phyloP scores from a whole-genome alignment of 2,113 vertebrate genomes.

The Etheostoma spectabile region DNA sequence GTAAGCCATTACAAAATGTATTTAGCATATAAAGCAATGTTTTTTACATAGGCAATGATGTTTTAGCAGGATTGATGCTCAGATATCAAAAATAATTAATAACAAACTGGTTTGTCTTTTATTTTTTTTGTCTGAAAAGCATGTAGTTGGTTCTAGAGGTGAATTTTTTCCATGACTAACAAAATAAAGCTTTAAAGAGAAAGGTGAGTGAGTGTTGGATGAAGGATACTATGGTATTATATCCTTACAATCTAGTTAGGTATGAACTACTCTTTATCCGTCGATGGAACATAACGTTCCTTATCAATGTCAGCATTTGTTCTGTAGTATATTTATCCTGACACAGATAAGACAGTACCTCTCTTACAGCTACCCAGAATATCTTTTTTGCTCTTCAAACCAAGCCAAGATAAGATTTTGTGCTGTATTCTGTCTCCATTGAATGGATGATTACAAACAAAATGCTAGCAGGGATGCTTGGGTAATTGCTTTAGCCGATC shows the following conservation, averaged over 20 bases:
- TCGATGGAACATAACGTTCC: constrained; percentile 80
- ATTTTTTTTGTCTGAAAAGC: background rate
- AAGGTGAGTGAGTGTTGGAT: background rate
- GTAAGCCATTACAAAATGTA: background rate
- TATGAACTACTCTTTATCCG: constrained; percentile 35
- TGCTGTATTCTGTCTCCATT: constrained; percentile 44
- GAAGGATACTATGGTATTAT: background rate
- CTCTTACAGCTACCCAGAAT: constrained; percentile 27
- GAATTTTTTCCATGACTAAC: too few species aligned
- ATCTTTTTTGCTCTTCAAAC: constrained; percentile 42
- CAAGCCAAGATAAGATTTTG: constrained; percentile 61
- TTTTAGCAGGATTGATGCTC: background rate
- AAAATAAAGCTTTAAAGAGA: background rate
- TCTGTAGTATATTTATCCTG: constrained; percentile 39
- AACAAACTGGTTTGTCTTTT: background rate
- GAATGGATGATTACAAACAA: constrained; percentile 43
- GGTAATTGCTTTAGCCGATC: constrained; percentile 51
- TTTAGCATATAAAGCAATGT: background rate
- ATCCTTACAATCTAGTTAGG: background rate
- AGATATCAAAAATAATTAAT: background rate
- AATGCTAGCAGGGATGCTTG: constrained; percentile 13
- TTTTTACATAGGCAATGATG: background rate
- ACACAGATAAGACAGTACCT: constrained; percentile 35
- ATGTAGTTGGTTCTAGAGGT: background rate
- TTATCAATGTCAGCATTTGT: constrained; percentile 40